Base-by-base conservation (phyloP, 2,113 vertebrate genomes). In the Tragulus kanchil region DNA sequence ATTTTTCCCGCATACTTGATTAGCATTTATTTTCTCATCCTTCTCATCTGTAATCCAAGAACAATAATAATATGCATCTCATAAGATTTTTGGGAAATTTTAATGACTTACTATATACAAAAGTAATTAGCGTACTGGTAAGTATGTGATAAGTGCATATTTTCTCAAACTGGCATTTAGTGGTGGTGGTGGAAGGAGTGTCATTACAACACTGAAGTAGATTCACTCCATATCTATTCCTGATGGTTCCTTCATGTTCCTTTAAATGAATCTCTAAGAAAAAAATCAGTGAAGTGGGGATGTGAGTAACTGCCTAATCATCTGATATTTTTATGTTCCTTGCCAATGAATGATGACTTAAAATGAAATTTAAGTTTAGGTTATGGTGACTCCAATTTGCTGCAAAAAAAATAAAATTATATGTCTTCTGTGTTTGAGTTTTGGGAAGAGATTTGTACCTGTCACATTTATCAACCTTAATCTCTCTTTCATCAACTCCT, bases 81-180 rank as follows among this genome's bases (percentile, higher is more conserved):
- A 19, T 73, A 79, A 14, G 8, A 5, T 26, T 96, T 85, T 83
- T 58, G 86, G 89, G 75, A 94, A 25, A 10, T 85, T 95, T 92
- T 61, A 89, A 16, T 87, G 64, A 78, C 45, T n/a, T 59, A 62
- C 62, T 90, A 8, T 67, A 59, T 75, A 86, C 52, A 48, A 82
- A 90, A 81, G 3, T 3, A 67, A 8, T 56, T 73, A 83, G 2
- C 14, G 9, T 10, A 54, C 2, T 78, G 45, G 1, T 62, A 89
- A 65, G 28, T 64, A 75, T 67, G 89, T 87, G 56, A 79, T 92
- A 86, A 36, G 36, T 36, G 36, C 36, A 36, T 36, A 36, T 36
- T 36, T 36, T 36, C 36, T 36, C 36, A 36, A 36, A 36, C 36
- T 36, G 6, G 13, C 23, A 25, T 45, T 48, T 81, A 52, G 50